These are phyloP conservation scores for Talpa occidentalis DNA, from an alignment of 2,113 vertebrate species.

Conservation along the genomic window DNA sequence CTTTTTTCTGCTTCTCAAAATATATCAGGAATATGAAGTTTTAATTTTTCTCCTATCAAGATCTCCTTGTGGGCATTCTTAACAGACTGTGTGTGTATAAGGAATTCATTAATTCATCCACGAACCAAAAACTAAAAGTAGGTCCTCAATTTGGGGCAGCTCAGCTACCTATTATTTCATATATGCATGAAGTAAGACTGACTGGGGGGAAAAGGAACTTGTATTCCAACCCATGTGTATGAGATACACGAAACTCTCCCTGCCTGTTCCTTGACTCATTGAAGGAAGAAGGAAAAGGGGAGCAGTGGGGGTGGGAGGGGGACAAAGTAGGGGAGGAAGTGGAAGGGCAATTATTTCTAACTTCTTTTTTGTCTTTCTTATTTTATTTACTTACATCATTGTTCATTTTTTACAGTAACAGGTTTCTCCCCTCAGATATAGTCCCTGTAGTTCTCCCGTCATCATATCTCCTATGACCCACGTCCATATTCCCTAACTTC, in stretches of 20 bases:
- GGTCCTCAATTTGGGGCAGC: background rate
- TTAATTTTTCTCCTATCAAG: background rate
- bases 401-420: too few species aligned
- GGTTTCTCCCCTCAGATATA: too few species aligned
- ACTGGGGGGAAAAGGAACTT: background rate
- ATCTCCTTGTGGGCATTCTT: background rate
- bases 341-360: background rate
- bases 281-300: background rate
- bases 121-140: background rate
- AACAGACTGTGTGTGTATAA: background rate
- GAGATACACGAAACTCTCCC: background rate
- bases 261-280: background rate
- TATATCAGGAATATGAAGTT: background rate
- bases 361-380: background rate
- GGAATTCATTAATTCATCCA: conserved; percentile 1
- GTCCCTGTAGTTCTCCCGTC: too few species aligned
- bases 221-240: background rate
- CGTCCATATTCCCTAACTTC: background rate
- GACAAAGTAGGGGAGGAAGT: too few species aligned
- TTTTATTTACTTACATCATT: too few species aligned
- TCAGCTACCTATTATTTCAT: background rate
- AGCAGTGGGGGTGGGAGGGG: too few species aligned
- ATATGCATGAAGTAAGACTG: background rate
- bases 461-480: too few species aligned
- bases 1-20: background rate